Base-by-base conservation (phyloP, 1,140 invertebrate genomes). In the Lordiphosa clarofinis region DNA sequence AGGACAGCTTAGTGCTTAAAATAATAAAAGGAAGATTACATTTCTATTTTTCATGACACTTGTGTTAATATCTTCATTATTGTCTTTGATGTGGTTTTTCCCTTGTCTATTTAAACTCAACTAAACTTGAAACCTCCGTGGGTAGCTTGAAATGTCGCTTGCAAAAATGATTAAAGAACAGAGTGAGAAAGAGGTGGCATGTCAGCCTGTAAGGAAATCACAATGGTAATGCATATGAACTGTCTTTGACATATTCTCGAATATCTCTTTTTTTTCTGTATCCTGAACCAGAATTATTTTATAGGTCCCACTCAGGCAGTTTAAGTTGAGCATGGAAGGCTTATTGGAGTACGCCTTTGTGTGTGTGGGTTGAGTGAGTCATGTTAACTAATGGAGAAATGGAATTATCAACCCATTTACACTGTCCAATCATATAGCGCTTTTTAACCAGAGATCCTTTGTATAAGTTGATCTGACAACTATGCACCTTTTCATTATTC, bases 21-120 rank as follows among this genome's bases (percentile, higher is more conserved):
- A 47, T 46, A 67, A 52, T 58, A 39, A 67, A 58, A 68, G 58
- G 64, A 40, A 40, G 36, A 67, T 49, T 48, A 65, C 65, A 69
- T 69, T 31, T 21, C 6, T 19, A 31, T 46, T 67, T 8, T 31
- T 24, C 47, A 47, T 39, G 61, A 37, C 31, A 37, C 12, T 47
- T 21, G 47, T 59, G 64, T 53, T 59, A 68, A 68, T 59, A 47
- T 43, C 64, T 58, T 24, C 42, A 53, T 67, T 67, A 62, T 66
- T 39, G 53, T 42, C 39, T 19, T 10, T 21, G 28, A 11, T 8
- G 43, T 10, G 15, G 2, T 4, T 6, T 8, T 4, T 12, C 38
- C 1, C 15, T 12, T 15, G 13, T 1, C 24, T 8, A 4, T 10
- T 11, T 4, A 1, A 6, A 3, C n/a, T 43, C 37, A 55, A 65